A percentile compares a stretch with the other conserved stretches of the same genome.
Conservation (phyloP, 1,140 invertebrate species). For the Trichonephila clavata region DNA sequence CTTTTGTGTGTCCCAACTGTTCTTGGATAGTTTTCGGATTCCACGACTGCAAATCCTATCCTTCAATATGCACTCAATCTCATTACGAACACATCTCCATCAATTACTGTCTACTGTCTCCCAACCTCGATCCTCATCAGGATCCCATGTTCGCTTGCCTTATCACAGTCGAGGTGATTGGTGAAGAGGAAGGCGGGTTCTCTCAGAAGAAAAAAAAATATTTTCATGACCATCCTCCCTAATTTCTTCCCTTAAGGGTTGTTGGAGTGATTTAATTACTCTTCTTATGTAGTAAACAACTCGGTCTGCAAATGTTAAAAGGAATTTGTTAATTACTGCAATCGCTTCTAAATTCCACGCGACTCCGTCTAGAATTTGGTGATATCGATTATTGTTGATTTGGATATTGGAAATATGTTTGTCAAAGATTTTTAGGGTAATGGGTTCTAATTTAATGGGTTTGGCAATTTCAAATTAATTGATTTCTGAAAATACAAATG, state of each 20-base stretch:
- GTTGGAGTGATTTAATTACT: background rate
- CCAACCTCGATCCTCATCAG: background rate
- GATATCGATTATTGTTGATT: background rate
- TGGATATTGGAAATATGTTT: background rate
- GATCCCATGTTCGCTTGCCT: background rate
- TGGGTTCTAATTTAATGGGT: too few species aligned
- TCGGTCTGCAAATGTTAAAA: background rate
- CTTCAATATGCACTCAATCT: constrained; percentile 1
- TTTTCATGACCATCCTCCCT: background rate
- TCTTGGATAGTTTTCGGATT: constrained; percentile 31
- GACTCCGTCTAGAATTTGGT: background rate
- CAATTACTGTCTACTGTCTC: background rate
- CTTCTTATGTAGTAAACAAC: constrained; percentile 20
- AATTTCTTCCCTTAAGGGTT: background rate
- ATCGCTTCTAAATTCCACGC: background rate
- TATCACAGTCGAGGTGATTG: background rate
- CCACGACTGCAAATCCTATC: background rate
- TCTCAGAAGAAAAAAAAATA: background rate
- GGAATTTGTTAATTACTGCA: constrained; percentile 1
- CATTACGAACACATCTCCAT: constrained; percentile 32
- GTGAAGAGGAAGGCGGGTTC: background rate
- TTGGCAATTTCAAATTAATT: too few species aligned
- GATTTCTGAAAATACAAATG: too few species aligned
- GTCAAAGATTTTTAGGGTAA: too few species aligned
- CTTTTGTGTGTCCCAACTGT: background rate